A percentile compares a stretch with the other conserved stretches of the same genome.
Conservation (phyloP, 2,888 invertebrate species). For the Melikaiella ostensackeni region DNA sequence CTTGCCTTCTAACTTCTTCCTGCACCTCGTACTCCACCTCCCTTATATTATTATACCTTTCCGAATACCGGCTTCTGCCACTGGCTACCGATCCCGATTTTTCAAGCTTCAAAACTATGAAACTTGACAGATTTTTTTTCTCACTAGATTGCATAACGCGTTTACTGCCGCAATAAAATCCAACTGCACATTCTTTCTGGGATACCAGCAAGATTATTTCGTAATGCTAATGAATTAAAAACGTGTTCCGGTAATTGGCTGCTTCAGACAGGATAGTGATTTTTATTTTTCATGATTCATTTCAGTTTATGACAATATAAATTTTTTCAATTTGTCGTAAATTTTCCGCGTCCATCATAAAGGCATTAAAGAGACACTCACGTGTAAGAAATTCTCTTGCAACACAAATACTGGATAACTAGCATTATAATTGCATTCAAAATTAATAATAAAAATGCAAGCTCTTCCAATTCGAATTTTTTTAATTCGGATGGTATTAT, state of each 20-base stretch:
- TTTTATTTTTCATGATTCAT: constrained; percentile 23
- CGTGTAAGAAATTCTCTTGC: not conserved
- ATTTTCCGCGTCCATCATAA: constrained; percentile 10
- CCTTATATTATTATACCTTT: not conserved
- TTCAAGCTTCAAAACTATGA: not conserved
- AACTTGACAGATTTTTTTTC: not conserved
- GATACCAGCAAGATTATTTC: constrained; percentile 22
- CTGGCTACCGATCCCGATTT: constrained; percentile 49
- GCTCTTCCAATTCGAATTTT: too few species aligned
- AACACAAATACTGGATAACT: not conserved
- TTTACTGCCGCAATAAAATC: constrained; percentile 18
- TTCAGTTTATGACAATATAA: constrained; percentile 25
- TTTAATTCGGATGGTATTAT: too few species aligned
- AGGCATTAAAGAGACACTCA: not conserved
- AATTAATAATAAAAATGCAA: too few species aligned
- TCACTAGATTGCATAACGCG: constrained; percentile 1
- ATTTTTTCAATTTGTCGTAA: constrained; percentile 10
- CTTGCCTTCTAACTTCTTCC: constrained; percentile 41
- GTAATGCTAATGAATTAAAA: constrained; percentile 37
- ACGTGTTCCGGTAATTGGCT: constrained; percentile 24
- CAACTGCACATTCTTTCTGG: constrained; percentile 26
- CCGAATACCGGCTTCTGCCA: constrained; percentile 38
- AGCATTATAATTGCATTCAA: too few species aligned
- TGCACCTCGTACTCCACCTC: constrained; percentile 39
- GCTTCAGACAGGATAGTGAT: constrained; percentile 9